Evolutionary conservation across 2,888 invertebrate species (phyloP), one percentile per base, ranked within the genome.

Genomic region (Idaea biselata): DNA sequence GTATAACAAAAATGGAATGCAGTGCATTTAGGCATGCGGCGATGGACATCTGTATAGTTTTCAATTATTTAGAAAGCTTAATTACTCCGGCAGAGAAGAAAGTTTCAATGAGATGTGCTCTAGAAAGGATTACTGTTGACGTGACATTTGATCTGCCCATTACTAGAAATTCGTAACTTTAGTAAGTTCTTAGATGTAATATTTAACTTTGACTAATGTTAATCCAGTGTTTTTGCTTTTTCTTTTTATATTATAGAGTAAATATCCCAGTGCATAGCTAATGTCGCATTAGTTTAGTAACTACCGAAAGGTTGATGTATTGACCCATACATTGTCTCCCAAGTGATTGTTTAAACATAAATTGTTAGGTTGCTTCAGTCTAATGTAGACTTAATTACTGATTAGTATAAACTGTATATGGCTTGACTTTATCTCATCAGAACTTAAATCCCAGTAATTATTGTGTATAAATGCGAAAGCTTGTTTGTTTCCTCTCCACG

Each of bases 191-290:
- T 78, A 71, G 71, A 64, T 71, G 64, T 74, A 71, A 71, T 70
- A 67, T 69, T 72, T 69, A 66, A 75, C 71, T 74, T 73, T 75
- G 68, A 73, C 61, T 77, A 76, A 75, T 76, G 68, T 75, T 75
- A 72, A 77, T 74, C 77, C 77, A 79, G 80, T 80, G 80, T 77
- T 80, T 70, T 70, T 77, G 71, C 66, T 68, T 71, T 73, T 67
- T 78, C 72, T 70, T 69, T 76, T 79, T 68, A 66, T 74, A 73
- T 11, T 44, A 44, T 69, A 73, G 77, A 73, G 71, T 74, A 77
- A 74, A 72, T 73, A 74, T 74, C 76, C 84, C 86, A 86, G 84
- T 87, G 82, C 75, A 79, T 80, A 80, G 81, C 75, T 78, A 79
- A 77, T 69, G 79, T 78, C 77, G 69, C 77, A 80, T 73, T 79